phyloP scores from a whole-genome alignment of 2,113 vertebrate species.

The Archocentrus centrarchus region DNA sequence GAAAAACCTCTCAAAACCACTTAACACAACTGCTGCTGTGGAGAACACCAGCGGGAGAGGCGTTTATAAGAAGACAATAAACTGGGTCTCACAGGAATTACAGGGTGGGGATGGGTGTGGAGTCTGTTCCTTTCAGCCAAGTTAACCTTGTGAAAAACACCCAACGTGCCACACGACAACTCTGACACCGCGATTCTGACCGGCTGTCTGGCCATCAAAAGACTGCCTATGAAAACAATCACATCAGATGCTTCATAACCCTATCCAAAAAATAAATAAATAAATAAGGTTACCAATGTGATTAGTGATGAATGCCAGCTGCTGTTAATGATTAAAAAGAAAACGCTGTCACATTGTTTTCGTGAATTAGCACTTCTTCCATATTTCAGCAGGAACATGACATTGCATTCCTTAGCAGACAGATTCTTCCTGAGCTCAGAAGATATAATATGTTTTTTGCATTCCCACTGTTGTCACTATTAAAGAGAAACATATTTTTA shows the following conservation, averaged over 20 bases:
- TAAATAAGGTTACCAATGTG: neutral
- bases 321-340: slow-evolving; percentile 13
- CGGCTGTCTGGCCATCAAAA: neutral
- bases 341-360: slow-evolving; percentile 7
- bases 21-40: slow-evolving; percentile 61
- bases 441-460: slow-evolving; percentile 12
- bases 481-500: slow-evolving; percentile 29
- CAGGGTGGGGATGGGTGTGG: slow-evolving; percentile 68
- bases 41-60: slow-evolving; percentile 64
- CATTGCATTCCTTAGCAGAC: slow-evolving; percentile 31
- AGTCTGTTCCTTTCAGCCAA: slow-evolving; percentile 39
- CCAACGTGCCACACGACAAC: slow-evolving; percentile 40
- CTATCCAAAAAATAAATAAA: neutral
- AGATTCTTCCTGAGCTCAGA: slow-evolving; percentile 15
- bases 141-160: slow-evolving; percentile 49
- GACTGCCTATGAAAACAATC: neutral
- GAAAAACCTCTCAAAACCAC: slow-evolving; percentile 48
- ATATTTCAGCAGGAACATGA: slow-evolving; percentile 28
- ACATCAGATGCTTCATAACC: neutral
- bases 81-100: slow-evolving; percentile 59
- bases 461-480: slow-evolving; percentile 15
- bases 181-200: slow-evolving; percentile 35
- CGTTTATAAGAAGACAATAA: slow-evolving; percentile 72
- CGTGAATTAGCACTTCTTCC: slow-evolving; percentile 33
- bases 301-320: neutral